phyloP scores from a whole-genome alignment of 1,140 invertebrate species.

The Nomia melanderi region DNA sequence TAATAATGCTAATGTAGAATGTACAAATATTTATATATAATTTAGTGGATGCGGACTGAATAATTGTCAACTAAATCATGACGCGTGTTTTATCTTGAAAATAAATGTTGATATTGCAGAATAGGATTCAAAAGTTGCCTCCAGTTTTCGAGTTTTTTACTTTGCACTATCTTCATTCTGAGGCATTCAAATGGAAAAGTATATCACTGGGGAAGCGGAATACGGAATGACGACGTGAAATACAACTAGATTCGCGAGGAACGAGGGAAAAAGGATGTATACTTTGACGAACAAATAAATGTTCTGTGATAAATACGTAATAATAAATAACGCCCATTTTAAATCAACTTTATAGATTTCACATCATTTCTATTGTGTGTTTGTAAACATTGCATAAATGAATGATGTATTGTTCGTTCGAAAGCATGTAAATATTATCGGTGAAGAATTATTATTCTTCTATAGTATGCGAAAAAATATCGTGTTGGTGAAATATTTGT shows the following conservation, averaged over 20 bases:
- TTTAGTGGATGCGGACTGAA: too few relatives aligned
- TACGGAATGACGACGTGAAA: background rate
- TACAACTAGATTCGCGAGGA: background rate
- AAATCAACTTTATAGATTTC: background rate
- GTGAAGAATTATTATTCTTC: background rate
- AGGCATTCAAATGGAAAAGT: background rate
- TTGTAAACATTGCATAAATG: too few relatives aligned
- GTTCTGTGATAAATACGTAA: background rate
- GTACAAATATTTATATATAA: too few relatives aligned
- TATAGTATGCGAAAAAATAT: too few relatives aligned
- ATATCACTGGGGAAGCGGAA: background rate
- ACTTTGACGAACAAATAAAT: background rate
- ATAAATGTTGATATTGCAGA: background rate
- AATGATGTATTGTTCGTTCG: background rate
- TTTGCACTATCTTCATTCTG: background rate
- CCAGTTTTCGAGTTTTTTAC: background rate
- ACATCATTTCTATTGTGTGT: background rate
- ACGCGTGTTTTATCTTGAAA: background rate
- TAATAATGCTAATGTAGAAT: too few relatives aligned
- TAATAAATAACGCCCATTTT: background rate
- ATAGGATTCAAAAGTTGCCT: background rate
- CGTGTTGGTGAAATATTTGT: too few relatives aligned
- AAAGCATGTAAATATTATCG: background rate
- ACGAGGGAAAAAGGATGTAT: background rate
- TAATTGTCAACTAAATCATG: too few relatives aligned